These are phyloP conservation scores for Nephrotoma guestfalica DNA, from an alignment of 2,888 invertebrate genomes.

Conservation along the genomic window DNA sequence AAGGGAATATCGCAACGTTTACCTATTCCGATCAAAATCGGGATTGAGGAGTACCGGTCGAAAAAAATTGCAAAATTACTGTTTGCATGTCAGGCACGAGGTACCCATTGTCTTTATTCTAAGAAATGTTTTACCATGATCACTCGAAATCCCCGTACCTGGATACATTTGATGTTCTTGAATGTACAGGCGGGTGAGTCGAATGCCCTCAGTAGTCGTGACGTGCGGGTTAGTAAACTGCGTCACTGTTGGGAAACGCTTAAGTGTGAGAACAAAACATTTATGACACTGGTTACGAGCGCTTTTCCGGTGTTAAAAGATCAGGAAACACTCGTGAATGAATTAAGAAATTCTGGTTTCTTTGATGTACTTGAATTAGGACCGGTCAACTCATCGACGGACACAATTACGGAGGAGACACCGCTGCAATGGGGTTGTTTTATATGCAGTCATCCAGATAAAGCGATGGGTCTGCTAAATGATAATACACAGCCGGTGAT, in stretches of 20 bases:
- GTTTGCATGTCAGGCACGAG: constrained; percentile 76
- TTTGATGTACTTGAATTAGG: constrained; percentile 74
- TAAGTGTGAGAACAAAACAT: constrained; percentile 79
- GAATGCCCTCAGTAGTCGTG: constrained; percentile 64
- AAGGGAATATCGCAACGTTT: constrained; percentile 68
- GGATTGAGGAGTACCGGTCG: constrained; percentile 74
- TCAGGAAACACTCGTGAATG: constrained; percentile 73
- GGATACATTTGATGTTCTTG: constrained; percentile 94
- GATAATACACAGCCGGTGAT: constrained; percentile 75
- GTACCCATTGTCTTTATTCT: constrained; percentile 75
- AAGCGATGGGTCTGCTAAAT: constrained; percentile 67
- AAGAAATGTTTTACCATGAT: constrained; percentile 64
- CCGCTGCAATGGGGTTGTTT: constrained; percentile 73
- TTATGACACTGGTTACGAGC: constrained; percentile 80
- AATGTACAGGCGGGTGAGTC: constrained; percentile 67
- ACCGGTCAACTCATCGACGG: not conserved
- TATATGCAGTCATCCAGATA: constrained; percentile 83
- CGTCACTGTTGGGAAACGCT: constrained; percentile 92
- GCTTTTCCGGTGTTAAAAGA: constrained; percentile 69
- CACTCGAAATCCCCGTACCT: constrained; percentile 68
- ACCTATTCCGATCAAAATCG: constrained; percentile 85
- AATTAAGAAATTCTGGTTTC: constrained; percentile 73
- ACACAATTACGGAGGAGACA: constrained; percentile 17
- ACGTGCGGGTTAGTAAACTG: constrained; percentile 65
- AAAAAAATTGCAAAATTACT: constrained; percentile 78